Evolutionary conservation across 2,113 vertebrate genomes (phyloP), one percentile per base, ranked within the genome.

Genomic region (Myiopsitta monachus): DNA sequence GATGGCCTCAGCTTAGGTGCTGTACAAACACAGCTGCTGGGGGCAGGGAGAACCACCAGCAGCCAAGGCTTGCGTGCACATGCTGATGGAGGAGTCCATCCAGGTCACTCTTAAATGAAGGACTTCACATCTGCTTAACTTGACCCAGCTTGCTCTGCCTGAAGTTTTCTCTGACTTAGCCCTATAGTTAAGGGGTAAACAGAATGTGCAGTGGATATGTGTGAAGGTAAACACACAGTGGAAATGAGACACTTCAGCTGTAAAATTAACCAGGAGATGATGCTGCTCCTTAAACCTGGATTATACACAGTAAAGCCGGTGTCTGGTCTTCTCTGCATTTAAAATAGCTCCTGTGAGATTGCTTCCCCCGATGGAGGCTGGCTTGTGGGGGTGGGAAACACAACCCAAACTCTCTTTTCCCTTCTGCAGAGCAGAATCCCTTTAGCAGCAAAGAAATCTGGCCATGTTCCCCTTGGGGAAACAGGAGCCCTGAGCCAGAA

Each of bases 11-110:
- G 27, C 62, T 69, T 18, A 62, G 39, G 24, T 41, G 54, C 9
- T 61, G 31, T 41, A 66, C 70, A 83, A 92, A 77, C 85, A 76
- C 57, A 95, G 72, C 72, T 96, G 91, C 79, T 64, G 49, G 44
- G 39, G 72, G 39, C 64, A 44, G 63, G 75, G 49, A 90, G 72
- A 22, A 80, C 2, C 63, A 0, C 0, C 2, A 51, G 75, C 39
- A 33, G 54, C 63, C 41, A 7, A n/a, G 46, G 69, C 46, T 66
- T 57, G 66, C 30, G 55, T 46, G 30, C 51, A 5, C 10, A 18
- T 1, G 38, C 3, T 13, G 74, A 19, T 51, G 70, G 38, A 94
- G 66, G 31, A 87, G 75, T 72, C 75, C 91, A 30, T 18, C 57
- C 83, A 36, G 75, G 43, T 63, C 51, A 8, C 38, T 38, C 66